Evolutionary conservation across 2,113 vertebrate genomes (phyloP).

Genomic region (Pelecanus crispus): DNA sequence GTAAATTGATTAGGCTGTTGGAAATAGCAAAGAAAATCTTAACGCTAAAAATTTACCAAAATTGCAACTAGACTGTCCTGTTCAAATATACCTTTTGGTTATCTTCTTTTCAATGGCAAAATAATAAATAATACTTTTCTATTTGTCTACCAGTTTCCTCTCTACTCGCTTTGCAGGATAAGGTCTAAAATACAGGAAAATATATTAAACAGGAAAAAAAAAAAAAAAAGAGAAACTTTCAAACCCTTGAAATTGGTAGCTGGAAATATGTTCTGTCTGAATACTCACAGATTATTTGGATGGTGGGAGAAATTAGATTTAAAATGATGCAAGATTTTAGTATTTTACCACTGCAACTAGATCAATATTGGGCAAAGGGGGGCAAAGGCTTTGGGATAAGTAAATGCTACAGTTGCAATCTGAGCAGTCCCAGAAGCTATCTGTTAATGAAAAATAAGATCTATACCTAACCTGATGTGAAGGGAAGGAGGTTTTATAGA

Average conservation of each 20-base stretch:
- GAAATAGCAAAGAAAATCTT: not conserved
- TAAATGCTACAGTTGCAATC: conserved; percentile 24
- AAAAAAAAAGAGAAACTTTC: not conserved
- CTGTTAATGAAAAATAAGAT: conserved; percentile 12
- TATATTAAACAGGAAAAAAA: not conserved
- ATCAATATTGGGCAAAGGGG: not conserved
- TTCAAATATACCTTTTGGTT: not conserved
- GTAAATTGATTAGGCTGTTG: not conserved
- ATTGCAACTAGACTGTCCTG: not conserved
- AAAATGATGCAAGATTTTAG: not conserved
- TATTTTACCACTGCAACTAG: not conserved
- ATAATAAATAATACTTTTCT: not conserved
- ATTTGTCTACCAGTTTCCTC: not conserved
- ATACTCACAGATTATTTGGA: not conserved
- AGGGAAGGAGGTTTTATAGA: not conserved
- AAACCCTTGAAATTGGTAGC: not conserved
- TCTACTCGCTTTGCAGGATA: not conserved
- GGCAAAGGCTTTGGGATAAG: not conserved
- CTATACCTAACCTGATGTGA: not conserved
- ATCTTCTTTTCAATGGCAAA: not conserved
- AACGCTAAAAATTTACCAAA: not conserved
- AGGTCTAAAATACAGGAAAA: not conserved
- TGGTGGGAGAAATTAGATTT: not conserved
- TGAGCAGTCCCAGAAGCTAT: conserved; percentile 11
- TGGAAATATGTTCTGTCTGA: not conserved